Percentiles rank a stretch among this genome's conserved stretches.
Conservation (phyloP, 2,797 vertebrate species). For the Epinephelus awoara region DNA sequence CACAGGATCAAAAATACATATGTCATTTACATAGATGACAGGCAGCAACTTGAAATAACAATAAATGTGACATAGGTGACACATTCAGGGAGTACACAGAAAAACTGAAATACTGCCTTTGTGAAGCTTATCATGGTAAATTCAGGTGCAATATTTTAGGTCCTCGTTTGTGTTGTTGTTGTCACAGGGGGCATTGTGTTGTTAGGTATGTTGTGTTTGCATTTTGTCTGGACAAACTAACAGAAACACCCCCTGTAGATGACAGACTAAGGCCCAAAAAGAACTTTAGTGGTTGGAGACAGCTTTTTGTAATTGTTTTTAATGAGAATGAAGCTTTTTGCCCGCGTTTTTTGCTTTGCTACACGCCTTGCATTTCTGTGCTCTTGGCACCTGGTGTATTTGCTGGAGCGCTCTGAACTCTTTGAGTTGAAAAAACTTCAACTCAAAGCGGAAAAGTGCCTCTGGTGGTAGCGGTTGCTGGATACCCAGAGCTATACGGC, state of each 20-base stretch:
- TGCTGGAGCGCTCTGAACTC: too few species aligned
- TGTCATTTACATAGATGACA: neutral
- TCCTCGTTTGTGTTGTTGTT: too few species aligned
- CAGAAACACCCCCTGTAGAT: neutral
- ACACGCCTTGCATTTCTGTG: too few species aligned
- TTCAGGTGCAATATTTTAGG: neutral
- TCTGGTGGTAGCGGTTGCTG: too few species aligned
- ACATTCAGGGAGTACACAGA: conserved; percentile 7
- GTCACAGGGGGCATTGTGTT: neutral
- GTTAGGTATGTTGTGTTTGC: neutral
- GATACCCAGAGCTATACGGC: too few species aligned
- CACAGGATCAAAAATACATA: neutral
- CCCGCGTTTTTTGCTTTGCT: too few species aligned
- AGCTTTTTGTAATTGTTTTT: too few species aligned
- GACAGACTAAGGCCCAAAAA: neutral
- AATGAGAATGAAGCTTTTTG: too few species aligned
- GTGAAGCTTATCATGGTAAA: conserved; percentile 1
- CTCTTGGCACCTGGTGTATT: too few species aligned
- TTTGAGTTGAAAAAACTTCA: too few species aligned
- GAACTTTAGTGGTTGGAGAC: too few species aligned
- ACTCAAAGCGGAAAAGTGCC: too few species aligned
- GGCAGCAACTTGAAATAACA: neutral
- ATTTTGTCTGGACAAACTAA: neutral
- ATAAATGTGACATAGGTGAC: neutral
- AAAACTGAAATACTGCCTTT: neutral